A percentile compares a stretch with the other conserved stretches of the same genome.
Evolutionary conservation across 30 jellyfish, hydroid and myxozoan genomes (phyloP).

Genomic region (Morbakka virulenta): DNA sequence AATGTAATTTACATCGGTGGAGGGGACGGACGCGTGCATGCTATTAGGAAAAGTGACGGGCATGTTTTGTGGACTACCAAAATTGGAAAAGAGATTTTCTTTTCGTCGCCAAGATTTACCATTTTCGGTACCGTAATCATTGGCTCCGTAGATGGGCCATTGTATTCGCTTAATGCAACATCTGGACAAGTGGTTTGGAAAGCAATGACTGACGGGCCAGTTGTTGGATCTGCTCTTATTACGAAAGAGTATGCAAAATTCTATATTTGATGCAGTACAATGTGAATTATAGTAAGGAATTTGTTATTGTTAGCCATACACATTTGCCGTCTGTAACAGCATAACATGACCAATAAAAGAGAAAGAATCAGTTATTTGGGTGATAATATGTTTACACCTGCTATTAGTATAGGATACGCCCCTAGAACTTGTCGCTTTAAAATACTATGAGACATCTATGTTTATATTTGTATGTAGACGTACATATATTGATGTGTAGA

Average conservation of each 20-base stretch:
- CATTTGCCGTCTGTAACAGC: too few species aligned
- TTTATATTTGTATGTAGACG: too few species aligned
- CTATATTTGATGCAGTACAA: slow-evolving; percentile 24
- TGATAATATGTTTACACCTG: too few species aligned
- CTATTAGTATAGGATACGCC: too few species aligned
- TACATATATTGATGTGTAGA: too few species aligned
- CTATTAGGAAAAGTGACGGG: slow-evolving; percentile 33
- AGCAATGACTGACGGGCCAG: slow-evolving; percentile 69
- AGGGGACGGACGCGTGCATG: slow-evolving; percentile 74
- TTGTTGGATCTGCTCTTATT: slow-evolving; percentile 81
- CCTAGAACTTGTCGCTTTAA: too few species aligned
- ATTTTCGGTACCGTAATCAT: slow-evolving; percentile 65
- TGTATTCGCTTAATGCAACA: slow-evolving; percentile 53
- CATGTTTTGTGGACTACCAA: slow-evolving; percentile 58
- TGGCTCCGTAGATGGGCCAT: slow-evolving; percentile 84
- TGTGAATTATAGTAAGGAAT: too few species aligned
- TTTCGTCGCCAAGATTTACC: slow-evolving; percentile 81
- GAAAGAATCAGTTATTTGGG: too few species aligned
- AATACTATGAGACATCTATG: too few species aligned
- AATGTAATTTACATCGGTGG: slow-evolving; percentile 68
- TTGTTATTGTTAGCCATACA: too few species aligned
- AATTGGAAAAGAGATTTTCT: slow-evolving; percentile 69
- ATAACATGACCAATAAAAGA: too few species aligned
- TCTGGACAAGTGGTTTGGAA: slow-evolving; percentile 69
- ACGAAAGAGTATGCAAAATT: slow-evolving; percentile 44